Percentiles rank a stretch among this genome's conserved stretches.
phyloP scores from a whole-genome alignment of 2,888 invertebrate genomes.

The Drosophila infuscata region DNA sequence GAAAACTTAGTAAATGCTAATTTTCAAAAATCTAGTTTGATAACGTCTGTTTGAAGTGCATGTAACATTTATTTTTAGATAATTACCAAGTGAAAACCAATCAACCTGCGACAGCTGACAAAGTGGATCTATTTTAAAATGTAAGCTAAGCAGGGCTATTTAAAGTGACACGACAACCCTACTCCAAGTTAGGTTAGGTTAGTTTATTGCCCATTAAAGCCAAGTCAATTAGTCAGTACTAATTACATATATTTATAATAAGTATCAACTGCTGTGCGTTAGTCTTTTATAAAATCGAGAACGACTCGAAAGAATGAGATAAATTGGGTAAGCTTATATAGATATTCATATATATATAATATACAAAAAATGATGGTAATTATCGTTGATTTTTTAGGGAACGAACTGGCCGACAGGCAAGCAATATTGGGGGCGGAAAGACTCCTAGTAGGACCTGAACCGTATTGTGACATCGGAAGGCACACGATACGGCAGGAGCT shows the following conservation, averaged over 20 bases:
- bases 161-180: not conserved
- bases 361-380: too few species aligned
- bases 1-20: not conserved
- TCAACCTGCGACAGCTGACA: not conserved
- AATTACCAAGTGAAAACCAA: not conserved
- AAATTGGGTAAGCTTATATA: not conserved
- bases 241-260: not conserved
- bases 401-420: too few species aligned
- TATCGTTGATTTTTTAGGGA: too few species aligned
- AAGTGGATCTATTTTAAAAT: not conserved
- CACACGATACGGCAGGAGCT: too few species aligned
- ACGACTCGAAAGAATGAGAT: not conserved
- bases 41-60: not conserved
- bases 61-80: not conserved
- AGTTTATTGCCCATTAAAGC: not conserved
- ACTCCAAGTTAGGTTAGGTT: not conserved
- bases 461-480: too few species aligned
- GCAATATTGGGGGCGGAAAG: too few species aligned
- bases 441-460: too few species aligned
- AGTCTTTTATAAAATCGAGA: not conserved
- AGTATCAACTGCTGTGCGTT: not conserved
- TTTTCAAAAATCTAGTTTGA: not conserved
- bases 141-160: too few species aligned
- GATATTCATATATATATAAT: not conserved
- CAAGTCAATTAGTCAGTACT: not conserved